Evolutionary conservation across 1,140 invertebrate species (phyloP).

Genomic region (Atta colombica): DNA sequence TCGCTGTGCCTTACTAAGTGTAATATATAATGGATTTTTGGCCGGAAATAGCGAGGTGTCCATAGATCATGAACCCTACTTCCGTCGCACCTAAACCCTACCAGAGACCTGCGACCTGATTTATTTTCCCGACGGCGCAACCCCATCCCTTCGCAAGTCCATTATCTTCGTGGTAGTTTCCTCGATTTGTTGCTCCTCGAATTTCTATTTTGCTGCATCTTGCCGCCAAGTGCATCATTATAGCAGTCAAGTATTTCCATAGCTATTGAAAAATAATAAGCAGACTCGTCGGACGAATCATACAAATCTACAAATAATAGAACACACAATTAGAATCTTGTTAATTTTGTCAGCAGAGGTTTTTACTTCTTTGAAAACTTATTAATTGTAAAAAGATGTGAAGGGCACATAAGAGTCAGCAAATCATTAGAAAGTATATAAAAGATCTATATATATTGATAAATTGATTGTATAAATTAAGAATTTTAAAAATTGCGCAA

Average conservation of each 20-base stretch:
- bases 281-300: slow-evolving; percentile 38
- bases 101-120: slow-evolving; percentile 78
- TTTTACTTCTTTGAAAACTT: neutral
- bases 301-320: slow-evolving; percentile 41
- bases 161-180: slow-evolving; percentile 80
- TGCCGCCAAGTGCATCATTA: slow-evolving; percentile 54
- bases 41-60: slow-evolving; percentile 81
- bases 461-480: too few relatives aligned
- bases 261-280: slow-evolving; percentile 54
- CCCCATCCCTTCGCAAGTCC: slow-evolving; percentile 74
- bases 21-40: slow-evolving; percentile 85
- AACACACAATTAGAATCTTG: slow-evolving; percentile 14
- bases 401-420: too few relatives aligned
- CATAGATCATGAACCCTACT: slow-evolving; percentile 84
- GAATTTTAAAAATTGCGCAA: too few relatives aligned
- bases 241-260: slow-evolving; percentile 26
- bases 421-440: too few relatives aligned
- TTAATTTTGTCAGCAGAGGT: slow-evolving; percentile 1
- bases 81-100: slow-evolving; percentile 81
- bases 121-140: slow-evolving; percentile 80
- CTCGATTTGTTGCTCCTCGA: slow-evolving; percentile 77
- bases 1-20: slow-evolving; percentile 76
- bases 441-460: too few relatives aligned
- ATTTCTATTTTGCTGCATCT: slow-evolving; percentile 70
- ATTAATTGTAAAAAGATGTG: too few relatives aligned